These are phyloP conservation scores for Astyanax mexicanus DNA, from an alignment of 2,797 vertebrate species.

Conservation along the genomic window DNA sequence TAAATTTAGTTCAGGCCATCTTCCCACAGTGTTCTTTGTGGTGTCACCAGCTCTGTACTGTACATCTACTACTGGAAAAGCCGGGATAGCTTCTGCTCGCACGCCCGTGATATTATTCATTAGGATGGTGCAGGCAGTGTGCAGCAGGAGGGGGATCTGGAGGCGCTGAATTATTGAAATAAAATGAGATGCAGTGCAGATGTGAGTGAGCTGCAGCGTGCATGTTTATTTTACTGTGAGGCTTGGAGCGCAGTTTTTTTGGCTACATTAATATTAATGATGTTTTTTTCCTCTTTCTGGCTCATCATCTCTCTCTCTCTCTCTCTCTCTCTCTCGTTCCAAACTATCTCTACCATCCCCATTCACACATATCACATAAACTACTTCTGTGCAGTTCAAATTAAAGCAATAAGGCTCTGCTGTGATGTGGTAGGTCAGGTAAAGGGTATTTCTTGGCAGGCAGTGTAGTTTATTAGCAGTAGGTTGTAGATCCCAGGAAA, in stretches of 20 bases:
- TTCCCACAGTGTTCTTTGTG: not conserved
- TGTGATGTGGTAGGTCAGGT: not conserved
- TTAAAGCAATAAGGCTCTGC: not conserved
- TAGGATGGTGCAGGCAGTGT: constrained; percentile 28
- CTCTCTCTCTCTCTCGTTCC: not conserved
- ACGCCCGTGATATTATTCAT: constrained; percentile 28
- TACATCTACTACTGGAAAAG: not conserved
- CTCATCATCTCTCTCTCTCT: not conserved
- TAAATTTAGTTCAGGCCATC: too few relatives aligned
- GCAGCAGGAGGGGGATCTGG: constrained; percentile 28
- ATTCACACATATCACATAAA: not conserved
- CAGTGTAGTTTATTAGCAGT: too few relatives aligned
- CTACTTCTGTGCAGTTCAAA: constrained; percentile 9
- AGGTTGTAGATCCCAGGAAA: too few relatives aligned
- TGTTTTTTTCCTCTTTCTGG: constrained; percentile 29
- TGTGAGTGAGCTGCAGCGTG: constrained; percentile 44
- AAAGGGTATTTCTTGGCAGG: too few relatives aligned
- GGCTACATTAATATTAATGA: constrained; percentile 54
- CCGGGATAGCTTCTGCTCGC: not conserved
- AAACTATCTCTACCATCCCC: not conserved
- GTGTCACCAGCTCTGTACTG: not conserved
- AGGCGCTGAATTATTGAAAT: constrained; percentile 54
- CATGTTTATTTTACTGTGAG: constrained; percentile 39
- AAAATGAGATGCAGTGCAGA: constrained; percentile 50
- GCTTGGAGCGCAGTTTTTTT: constrained; percentile 39